Evolutionary conservation across 2,797 vertebrate species (phyloP).

Genomic region (Eulemur albifrons): DNA sequence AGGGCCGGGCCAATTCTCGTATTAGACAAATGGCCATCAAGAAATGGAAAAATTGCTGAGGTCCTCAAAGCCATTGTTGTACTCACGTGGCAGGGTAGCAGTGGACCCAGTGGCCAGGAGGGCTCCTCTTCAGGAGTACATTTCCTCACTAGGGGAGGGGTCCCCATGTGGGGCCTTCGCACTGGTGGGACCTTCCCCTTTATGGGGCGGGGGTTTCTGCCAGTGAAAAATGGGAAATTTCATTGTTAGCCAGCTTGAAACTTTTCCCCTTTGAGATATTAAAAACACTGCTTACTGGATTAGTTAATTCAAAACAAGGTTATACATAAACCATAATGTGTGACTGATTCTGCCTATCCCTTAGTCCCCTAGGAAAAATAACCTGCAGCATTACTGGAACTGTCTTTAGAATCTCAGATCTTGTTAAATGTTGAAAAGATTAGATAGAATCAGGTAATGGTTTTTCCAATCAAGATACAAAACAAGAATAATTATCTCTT

Average conservation of each 20-base stretch:
- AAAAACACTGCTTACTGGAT: slow-evolving; percentile 51
- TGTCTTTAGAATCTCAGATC: neutral
- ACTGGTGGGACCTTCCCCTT: slow-evolving; percentile 59
- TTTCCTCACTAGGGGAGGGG: slow-evolving; percentile 41
- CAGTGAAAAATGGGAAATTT: slow-evolving; percentile 65
- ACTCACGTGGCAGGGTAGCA: slow-evolving; percentile 40
- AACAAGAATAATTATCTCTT: neutral
- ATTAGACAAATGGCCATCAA: neutral
- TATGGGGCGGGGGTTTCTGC: slow-evolving; percentile 62
- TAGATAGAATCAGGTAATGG: neutral
- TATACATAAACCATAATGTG: neutral
- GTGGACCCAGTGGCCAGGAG: slow-evolving; percentile 16
- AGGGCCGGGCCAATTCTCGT: neutral
- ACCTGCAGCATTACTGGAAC: neutral
- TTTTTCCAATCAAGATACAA: slow-evolving; percentile 21
- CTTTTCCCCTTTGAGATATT: slow-evolving; percentile 28
- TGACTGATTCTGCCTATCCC: neutral
- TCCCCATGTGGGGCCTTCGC: slow-evolving; percentile 52
- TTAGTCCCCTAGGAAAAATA: neutral
- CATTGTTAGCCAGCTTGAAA: slow-evolving; percentile 55
- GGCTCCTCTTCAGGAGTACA: slow-evolving; percentile 44
- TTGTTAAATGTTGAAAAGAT: slow-evolving; percentile 17
- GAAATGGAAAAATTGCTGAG: neutral
- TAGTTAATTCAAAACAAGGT: slow-evolving; percentile 17
- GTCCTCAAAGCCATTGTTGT: slow-evolving; percentile 31